Percentiles rank a stretch among this genome's conserved stretches.
phyloP scores from a whole-genome alignment of 1,140 invertebrate species.

The Scaptomyza montana region DNA sequence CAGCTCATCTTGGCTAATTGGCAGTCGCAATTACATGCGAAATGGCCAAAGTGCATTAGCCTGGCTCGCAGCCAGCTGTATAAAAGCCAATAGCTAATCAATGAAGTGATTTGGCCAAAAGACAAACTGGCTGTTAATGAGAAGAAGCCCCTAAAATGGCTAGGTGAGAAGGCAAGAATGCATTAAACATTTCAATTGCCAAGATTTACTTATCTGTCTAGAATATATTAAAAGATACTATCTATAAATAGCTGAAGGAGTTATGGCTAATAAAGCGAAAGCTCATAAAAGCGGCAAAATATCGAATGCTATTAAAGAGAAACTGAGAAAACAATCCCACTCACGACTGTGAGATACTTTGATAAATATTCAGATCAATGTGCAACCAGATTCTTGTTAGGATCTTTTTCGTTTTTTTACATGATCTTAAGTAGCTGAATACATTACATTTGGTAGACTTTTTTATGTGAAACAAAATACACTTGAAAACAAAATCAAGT shows the following conservation, averaged over 20 bases:
- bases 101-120: constrained; percentile 28
- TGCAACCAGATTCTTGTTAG: no score
- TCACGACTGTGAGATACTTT: neutral
- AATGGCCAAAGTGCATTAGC: constrained; percentile 54
- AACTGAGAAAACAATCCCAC: neutral
- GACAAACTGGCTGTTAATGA: constrained; percentile 42
- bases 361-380: neutral
- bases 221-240: neutral
- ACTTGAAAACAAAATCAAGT: no score
- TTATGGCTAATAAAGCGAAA: constrained; percentile 11
- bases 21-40: constrained; percentile 50
- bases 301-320: constrained; percentile 42
- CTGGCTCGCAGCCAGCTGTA: constrained; percentile 5
- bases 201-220: constrained; percentile 51
- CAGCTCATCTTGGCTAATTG: constrained; percentile 61
- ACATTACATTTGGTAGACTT: no score
- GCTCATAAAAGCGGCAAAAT: constrained; percentile 32
- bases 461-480: no score
- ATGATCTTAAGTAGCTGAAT: no score
- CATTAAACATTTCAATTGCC: constrained; percentile 66
- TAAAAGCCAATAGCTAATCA: constrained; percentile 46
- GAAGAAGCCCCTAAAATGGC: constrained; percentile 1
- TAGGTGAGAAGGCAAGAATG: constrained; percentile 39
- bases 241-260: neutral
- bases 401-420: no score